Conservation (phyloP, 2,888 invertebrate genomes). For the Andricus curvator region DNA sequence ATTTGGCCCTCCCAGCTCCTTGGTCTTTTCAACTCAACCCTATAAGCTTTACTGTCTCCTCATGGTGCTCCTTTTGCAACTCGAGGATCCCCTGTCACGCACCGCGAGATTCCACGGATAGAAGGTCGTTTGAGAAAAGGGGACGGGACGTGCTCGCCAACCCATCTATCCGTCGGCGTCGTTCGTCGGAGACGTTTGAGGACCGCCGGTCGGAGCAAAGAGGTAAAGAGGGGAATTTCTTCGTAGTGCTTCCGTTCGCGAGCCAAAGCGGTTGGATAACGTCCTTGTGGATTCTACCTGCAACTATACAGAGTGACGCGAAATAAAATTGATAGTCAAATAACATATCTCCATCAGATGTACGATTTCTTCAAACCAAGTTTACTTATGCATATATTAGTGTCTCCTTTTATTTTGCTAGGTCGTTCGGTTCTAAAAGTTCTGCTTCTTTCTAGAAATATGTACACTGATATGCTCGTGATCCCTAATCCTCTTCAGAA, state of each 20-base stretch:
- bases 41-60: not conserved
- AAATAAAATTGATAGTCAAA: not conserved
- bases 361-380: not conserved
- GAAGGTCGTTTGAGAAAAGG: constrained; percentile 51
- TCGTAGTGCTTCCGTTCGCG: constrained; percentile 57
- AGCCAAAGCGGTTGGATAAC: constrained; percentile 51
- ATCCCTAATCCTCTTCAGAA: not conserved
- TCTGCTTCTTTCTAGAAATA: not conserved
- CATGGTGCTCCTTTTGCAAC: constrained; percentile 51
- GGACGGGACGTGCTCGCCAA: constrained; percentile 37
- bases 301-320: constrained; percentile 46
- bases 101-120: constrained; percentile 56
- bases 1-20: not conserved
- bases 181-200: constrained; percentile 49
- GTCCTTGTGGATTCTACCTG: constrained; percentile 53
- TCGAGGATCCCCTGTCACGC: constrained; percentile 51
- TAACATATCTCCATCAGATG: not conserved
- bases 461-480: not conserved
- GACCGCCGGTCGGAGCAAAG: constrained; percentile 39
- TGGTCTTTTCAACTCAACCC: not conserved
- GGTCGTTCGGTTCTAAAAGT: not conserved
- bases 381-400: not conserved
- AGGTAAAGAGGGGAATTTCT: constrained; percentile 45
- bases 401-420: not conserved
- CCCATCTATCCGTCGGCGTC: constrained; percentile 51